Base-by-base conservation (phyloP, 2,888 invertebrate genomes). In the Cheilosia scutellata region DNA sequence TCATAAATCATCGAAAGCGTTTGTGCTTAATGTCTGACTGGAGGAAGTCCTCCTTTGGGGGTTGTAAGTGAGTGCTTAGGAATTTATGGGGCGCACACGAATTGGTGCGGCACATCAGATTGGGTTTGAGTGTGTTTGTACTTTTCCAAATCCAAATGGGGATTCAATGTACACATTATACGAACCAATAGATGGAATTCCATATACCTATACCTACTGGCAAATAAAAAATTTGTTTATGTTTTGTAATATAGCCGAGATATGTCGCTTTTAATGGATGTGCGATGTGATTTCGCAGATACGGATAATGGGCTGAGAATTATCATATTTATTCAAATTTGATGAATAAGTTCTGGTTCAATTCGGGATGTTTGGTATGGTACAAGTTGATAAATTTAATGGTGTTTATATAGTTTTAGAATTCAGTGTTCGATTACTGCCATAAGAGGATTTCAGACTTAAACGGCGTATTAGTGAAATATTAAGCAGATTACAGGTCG, bases 1-100 rank as follows among this genome's bases (percentile, higher is more conserved):
- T 84, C 79, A 84, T 84, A 84, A 84, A 84, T 84, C 84, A 84
- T 84, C 79, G 84, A 84, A 84, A 84, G 70, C 84, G 84, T 84
- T 84, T 84, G 71, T 79, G 84, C 84, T 84, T 84, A 84, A 84
- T 84, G 84, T 79, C 84, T 84, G 79, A 76, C 84, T 79, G 84
- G 58, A 79, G 79, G 84, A 84, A 84, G 71, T 84, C 71, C 79
- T 84, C 84, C 84, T 79, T 31, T 71, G 84, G 79, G 84, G 79
- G 75, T 84, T 84, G 79, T 75, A 79, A 84, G 79, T 84, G 84
- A 84, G 84, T 84, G 84, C 84, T 84, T 84, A 84, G 84, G 71
- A 84, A 84, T 84, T 84, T 84, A 84, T 84, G 84, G 75, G 79
- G 79, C 75, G 84, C 79, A 75, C 79, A 79, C 70, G 79, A 75